These are phyloP conservation scores for Bombylius major DNA, from an alignment of 2,888 invertebrate genomes.

Conservation along the genomic window DNA sequence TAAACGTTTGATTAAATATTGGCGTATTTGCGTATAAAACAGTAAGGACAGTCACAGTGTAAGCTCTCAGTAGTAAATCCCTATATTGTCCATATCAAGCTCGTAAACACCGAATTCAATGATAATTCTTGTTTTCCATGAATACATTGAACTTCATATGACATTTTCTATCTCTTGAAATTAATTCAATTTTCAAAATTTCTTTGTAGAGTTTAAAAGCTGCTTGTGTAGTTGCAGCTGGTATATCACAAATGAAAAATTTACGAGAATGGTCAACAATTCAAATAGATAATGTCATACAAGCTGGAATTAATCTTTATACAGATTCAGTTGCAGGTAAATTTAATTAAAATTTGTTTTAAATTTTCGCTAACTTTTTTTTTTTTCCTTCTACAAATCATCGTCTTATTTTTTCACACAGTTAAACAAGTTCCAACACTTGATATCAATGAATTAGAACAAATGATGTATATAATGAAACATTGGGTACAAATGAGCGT, in stretches of 20 bases:
- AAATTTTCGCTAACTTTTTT: not conserved
- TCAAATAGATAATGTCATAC: conserved; percentile 10
- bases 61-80: too few species aligned
- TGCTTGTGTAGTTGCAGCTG: conserved; percentile 14
- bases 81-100: too few species aligned
- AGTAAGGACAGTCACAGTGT: too few species aligned
- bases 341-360: not conserved
- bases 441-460: conserved; percentile 12
- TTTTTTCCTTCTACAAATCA: not conserved
- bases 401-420: not conserved
- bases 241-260: conserved; percentile 8
- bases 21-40: too few species aligned
- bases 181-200: too few species aligned
- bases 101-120: too few species aligned
- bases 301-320: conserved; percentile 10
- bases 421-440: conserved; percentile 7
- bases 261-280: conserved; percentile 12
- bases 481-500: conserved; percentile 10
- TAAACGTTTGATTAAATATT: too few species aligned
- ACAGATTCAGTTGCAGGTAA: conserved; percentile 15
- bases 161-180: too few species aligned
- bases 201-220: conserved; percentile 14
- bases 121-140: too few species aligned
- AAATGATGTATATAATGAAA: conserved; percentile 8
- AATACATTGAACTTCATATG: too few species aligned